Evolutionary conservation across 2,888 invertebrate species (phyloP).

Genomic region (Synergus gifuensis): DNA sequence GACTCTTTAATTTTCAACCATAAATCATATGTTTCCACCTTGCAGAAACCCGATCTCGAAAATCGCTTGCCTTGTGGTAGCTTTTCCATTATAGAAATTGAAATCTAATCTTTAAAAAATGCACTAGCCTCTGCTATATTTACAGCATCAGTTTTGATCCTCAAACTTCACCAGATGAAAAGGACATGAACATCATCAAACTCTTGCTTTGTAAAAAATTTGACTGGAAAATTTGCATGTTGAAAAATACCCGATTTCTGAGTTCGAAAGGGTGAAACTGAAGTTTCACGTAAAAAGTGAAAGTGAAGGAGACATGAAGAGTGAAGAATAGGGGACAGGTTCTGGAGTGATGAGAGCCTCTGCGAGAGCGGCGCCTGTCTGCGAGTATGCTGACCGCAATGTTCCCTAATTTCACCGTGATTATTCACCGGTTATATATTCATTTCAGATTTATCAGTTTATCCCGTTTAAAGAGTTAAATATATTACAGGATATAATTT

Average conservation of each 20-base stretch:
- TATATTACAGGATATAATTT: slow-evolving; percentile 17
- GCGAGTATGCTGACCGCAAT: slow-evolving; percentile 72
- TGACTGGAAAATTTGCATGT: background rate
- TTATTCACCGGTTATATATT: slow-evolving; percentile 66
- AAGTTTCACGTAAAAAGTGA: slow-evolving; percentile 47
- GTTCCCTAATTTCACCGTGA: slow-evolving; percentile 62
- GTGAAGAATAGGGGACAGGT: slow-evolving; percentile 34
- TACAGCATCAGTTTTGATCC: slow-evolving; percentile 13
- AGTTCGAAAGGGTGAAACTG: slow-evolving; percentile 22
- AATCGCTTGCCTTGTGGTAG: slow-evolving; percentile 1
- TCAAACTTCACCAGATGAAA: background rate
- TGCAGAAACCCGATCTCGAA: slow-evolving; percentile 18
- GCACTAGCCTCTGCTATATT: slow-evolving; percentile 25
- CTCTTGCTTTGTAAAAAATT: background rate
- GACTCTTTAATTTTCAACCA: background rate
- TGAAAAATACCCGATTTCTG: background rate
- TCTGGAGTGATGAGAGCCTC: slow-evolving; percentile 69
- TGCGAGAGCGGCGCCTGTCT: slow-evolving; percentile 74
- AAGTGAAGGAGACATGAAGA: slow-evolving; percentile 48
- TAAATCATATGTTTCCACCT: background rate
- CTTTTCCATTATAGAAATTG: slow-evolving; percentile 29
- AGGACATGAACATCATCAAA: background rate
- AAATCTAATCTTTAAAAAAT: slow-evolving; percentile 33
- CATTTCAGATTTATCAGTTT: slow-evolving; percentile 69
- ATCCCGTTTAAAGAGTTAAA: slow-evolving; percentile 44